Evolutionary conservation across 2,113 vertebrate genomes (phyloP).

Genomic region (Odocoileus hemionus): DNA sequence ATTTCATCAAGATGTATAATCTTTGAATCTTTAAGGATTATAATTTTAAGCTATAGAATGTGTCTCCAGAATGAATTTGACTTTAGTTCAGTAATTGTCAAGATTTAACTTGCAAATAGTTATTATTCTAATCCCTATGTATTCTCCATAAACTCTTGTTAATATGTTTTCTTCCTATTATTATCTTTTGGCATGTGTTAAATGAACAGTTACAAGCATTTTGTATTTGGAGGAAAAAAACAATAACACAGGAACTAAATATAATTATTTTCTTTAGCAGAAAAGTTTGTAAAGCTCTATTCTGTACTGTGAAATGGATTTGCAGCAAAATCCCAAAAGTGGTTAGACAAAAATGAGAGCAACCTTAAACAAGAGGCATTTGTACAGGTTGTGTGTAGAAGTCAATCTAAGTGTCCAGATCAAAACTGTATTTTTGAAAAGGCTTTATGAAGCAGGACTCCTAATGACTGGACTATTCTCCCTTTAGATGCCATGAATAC

Average conservation of each 20-base stretch:
- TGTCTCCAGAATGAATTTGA: background rate
- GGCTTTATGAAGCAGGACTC: background rate
- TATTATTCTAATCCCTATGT: background rate
- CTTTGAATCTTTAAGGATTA: background rate
- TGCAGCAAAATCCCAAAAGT: background rate
- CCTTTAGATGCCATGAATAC: background rate
- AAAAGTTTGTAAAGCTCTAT: background rate
- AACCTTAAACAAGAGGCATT: background rate
- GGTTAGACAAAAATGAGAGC: background rate
- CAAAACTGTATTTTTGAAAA: conserved; percentile 35
- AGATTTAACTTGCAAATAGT: conserved; percentile 4
- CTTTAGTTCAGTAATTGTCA: background rate
- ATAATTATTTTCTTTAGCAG: background rate
- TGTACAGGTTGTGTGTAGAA: background rate
- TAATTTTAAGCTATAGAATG: background rate
- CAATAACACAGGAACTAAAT: background rate
- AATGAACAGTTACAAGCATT: background rate
- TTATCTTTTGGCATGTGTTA: background rate
- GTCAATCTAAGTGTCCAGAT: conserved; percentile 7
- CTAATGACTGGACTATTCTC: background rate
- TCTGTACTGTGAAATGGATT: background rate
- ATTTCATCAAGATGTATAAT: conserved; percentile 8
- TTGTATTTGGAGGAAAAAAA: background rate
- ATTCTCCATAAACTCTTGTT: background rate
- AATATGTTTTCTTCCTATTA: background rate